phyloP scores from a whole-genome alignment of 2,113 vertebrate genomes.

The Mirza zaza region DNA sequence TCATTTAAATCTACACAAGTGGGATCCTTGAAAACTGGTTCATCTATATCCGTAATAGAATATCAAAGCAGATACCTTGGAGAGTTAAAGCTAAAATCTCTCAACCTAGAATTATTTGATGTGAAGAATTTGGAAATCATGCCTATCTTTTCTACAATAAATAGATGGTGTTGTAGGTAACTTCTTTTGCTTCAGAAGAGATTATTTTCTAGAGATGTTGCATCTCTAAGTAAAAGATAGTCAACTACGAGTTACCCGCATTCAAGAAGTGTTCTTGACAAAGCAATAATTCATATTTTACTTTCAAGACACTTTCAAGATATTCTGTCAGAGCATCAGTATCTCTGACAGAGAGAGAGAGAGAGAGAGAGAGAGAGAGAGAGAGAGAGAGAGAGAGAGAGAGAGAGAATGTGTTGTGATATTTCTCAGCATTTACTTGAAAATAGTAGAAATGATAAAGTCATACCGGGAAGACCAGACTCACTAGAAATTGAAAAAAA shows the following conservation, averaged over 20 bases:
- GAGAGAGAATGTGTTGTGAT: neutral
- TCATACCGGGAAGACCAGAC: neutral
- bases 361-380: too few relatives aligned
- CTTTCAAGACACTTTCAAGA: neutral
- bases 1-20: conserved; percentile 11
- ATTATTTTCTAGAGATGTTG: neutral
- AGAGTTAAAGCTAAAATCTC: neutral
- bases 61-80: neutral
- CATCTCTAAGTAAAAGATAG: neutral
- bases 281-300: neutral
- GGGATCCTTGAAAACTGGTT: neutral
- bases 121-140: neutral
- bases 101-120: neutral
- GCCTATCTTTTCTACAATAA: neutral
- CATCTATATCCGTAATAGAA: neutral
- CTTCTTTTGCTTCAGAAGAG: neutral
- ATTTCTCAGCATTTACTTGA: conserved; percentile 31
- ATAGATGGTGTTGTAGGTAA: neutral
- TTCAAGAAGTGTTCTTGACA: neutral
- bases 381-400: too few relatives aligned
- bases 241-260: neutral
- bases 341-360: too few relatives aligned
- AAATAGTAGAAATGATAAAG: conserved; percentile 31
- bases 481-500: neutral
- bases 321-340: neutral